Evolutionary conservation across 2,113 vertebrate genomes (phyloP), one percentile per base, ranked within the genome.

Genomic region (Archocentrus centrarchus): DNA sequence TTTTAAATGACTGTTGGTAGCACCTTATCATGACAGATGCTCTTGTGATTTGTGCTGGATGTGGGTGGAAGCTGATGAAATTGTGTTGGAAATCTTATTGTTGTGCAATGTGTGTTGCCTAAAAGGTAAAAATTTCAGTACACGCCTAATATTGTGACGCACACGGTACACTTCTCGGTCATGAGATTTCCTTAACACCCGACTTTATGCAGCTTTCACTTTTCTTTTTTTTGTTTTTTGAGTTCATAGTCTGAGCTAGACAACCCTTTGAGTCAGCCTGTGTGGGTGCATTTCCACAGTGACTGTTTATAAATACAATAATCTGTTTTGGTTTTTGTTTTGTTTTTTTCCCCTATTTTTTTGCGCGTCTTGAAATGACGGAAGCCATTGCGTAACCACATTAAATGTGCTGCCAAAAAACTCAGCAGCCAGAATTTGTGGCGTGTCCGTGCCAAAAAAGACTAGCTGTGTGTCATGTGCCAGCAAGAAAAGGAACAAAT

Each of bases 301-400:
- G 86, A 93, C 91, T 73, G 84, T 91, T 93, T 92, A 91, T 87
- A 89, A 92, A 93, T 75, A 93, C 93, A 95, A 92, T 91, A 85
- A 86, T 87, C 85, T 83, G 68, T 79, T 44, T 32, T 32, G 17
- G 6, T 1, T 14, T 17, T 2, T 59, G 7, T 18, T 0, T 22
- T 2, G 7, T 41, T 66, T 44, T 66, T 41, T 41, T 11, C 3
- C 3, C 2, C 7, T 37, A 8, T 8, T 37, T 47, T 93, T 86
- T 80, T 80, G 85, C 91, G 88, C 41, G 47, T 87, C 89, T 90
- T 64, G 86, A 91, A 91, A 93, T 94, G 88, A 93, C 91, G 87
- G 89, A 94, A 91, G 91, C 87, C 37, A 39, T 95, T 95, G 92
- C 89, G 85, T 94, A 94, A 94, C 87, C 76, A 60, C 84, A 66